phyloP scores from a whole-genome alignment of 2,113 vertebrate species.

The Eolophus roseicapilla region DNA sequence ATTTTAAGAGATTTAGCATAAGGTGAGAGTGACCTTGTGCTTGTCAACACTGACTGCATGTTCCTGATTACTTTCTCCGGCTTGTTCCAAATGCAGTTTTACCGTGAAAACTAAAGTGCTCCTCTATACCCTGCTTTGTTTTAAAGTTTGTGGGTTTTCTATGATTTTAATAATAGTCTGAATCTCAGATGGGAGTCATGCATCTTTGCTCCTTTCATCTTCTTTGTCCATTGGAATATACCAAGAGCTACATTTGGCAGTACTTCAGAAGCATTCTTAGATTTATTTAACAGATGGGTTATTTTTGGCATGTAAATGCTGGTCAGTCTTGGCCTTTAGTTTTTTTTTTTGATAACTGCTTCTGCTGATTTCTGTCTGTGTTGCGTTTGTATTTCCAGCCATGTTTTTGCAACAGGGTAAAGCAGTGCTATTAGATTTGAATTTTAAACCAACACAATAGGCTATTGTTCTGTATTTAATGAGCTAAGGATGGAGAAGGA shows the following conservation, averaged over 20 bases:
- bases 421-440: neutral
- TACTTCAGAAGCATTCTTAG: neutral
- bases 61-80: neutral
- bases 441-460: neutral
- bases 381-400: neutral
- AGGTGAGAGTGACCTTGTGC: neutral
- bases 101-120: neutral
- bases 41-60: neutral
- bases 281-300: neutral
- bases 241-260: neutral
- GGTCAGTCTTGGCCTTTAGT: neutral
- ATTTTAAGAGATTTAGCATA: neutral
- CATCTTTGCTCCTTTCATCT: neutral
- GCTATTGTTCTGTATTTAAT: neutral
- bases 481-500: neutral
- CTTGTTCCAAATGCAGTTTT: neutral
- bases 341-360: neutral
- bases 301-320: neutral
- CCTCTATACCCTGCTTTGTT: neutral
- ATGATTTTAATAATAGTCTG: neutral
- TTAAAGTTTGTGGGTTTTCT: neutral
- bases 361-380: neutral
- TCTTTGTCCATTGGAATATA: neutral
- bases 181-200: neutral
- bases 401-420: neutral